A percentile compares a stretch with the other conserved stretches of the same genome.
These are phyloP conservation scores for Uropetala carovei DNA, from an alignment of 2,888 invertebrate species.

Conservation along the genomic window DNA sequence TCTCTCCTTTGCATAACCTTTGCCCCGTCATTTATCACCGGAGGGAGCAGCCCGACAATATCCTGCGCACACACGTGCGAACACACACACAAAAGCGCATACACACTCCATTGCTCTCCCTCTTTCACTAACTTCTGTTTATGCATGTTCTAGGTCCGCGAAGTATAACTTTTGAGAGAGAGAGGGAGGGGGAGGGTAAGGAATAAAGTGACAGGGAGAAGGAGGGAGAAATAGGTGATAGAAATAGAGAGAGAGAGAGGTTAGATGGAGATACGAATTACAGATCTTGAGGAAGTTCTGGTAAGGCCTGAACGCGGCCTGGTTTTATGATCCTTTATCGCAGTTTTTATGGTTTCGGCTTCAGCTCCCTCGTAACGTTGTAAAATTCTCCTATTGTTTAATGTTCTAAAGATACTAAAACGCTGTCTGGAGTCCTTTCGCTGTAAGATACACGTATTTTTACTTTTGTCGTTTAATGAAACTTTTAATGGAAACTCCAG, in stretches of 20 bases:
- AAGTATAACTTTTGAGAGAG: background rate
- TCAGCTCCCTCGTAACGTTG: too few relatives aligned
- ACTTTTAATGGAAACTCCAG: too few relatives aligned
- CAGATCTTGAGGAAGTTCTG: background rate
- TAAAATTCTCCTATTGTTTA: too few relatives aligned
- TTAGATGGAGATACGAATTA: background rate
- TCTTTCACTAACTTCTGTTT: background rate
- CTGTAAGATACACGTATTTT: too few relatives aligned
- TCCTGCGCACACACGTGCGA: constrained; percentile 6
- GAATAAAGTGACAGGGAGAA: background rate
- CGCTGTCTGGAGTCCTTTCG: too few relatives aligned
- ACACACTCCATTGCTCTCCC: background rate
- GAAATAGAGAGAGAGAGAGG: background rate
- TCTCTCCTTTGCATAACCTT: background rate
- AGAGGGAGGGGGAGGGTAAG: background rate
- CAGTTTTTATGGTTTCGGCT: too few relatives aligned
- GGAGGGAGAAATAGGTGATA: background rate
- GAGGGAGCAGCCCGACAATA: constrained; percentile 4
- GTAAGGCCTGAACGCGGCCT: background rate
- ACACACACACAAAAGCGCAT: background rate
- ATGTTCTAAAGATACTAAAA: too few relatives aligned
- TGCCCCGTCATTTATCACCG: constrained; percentile 20
- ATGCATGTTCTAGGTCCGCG: background rate
- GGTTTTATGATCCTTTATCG: background rate
- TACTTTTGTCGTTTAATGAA: too few relatives aligned